A percentile compares a stretch with the other conserved stretches of the same genome.
phyloP scores from a whole-genome alignment of 2,888 invertebrate species.

The Iselma pallidipennis region DNA sequence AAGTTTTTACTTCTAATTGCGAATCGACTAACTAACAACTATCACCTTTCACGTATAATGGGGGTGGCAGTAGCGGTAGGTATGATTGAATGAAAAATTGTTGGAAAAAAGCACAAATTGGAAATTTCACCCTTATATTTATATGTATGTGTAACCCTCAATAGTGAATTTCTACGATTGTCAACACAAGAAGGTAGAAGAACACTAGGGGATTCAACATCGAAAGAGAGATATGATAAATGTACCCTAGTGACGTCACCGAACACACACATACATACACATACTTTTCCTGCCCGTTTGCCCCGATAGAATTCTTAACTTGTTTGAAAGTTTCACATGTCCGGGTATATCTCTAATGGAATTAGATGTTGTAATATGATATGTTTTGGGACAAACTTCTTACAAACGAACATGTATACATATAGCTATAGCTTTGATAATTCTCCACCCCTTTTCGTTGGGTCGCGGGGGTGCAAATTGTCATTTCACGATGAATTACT shows the following conservation, averaged over 20 bases:
- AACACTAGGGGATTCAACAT: background rate
- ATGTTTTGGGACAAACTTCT: constrained; percentile 30
- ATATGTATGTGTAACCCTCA: no score
- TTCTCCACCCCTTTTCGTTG: no score
- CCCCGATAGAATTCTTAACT: constrained; percentile 31
- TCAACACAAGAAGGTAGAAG: background rate
- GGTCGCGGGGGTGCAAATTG: no score
- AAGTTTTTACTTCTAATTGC: background rate
- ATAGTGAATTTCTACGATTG: background rate
- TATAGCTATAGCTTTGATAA: no score
- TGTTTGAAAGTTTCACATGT: constrained; percentile 38
- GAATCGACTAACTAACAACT: background rate
- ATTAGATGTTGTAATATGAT: constrained; percentile 35
- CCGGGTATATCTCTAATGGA: constrained; percentile 31
- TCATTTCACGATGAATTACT: background rate
- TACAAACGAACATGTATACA: constrained; percentile 24
- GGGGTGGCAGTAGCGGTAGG: no score
- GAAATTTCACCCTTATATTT: no score
- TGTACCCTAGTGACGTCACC: constrained; percentile 24
- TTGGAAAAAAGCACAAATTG: background rate
- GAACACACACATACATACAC: no score
- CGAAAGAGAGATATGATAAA: constrained; percentile 19
- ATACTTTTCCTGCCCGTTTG: constrained; percentile 17
- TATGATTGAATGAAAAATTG: background rate
- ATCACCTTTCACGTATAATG: background rate